phyloP scores from a whole-genome alignment of 2,797 vertebrate genomes.

The Ceyx erithaca region DNA sequence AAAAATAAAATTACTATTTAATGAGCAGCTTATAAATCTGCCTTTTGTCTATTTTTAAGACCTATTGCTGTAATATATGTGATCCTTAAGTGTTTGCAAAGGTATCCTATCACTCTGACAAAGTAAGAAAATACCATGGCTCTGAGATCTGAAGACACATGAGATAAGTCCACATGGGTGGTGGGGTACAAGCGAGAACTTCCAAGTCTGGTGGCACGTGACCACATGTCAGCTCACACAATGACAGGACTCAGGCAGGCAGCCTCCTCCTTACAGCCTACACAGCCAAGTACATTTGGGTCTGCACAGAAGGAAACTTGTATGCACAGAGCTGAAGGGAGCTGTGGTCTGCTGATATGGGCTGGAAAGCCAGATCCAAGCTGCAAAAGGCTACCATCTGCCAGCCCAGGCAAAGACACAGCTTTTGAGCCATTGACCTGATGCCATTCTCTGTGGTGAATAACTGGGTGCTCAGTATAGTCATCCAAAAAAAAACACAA shows the following conservation, averaged over 20 bases:
- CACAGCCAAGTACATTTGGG: not conserved
- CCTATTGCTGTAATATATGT: not conserved
- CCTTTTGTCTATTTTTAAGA: constrained; percentile 25
- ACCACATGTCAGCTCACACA: rapidly evolving
- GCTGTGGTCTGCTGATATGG: not conserved
- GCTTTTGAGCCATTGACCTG: not conserved
- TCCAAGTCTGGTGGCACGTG: not conserved
- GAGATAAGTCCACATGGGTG: not conserved
- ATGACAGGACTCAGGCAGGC: not conserved
- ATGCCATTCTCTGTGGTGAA: not conserved
- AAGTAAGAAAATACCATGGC: not conserved
- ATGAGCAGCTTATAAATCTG: constrained; percentile 4
- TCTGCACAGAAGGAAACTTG: not conserved
- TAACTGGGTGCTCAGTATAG: not conserved
- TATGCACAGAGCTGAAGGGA: not conserved
- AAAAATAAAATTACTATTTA: not conserved
- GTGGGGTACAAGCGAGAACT: rapidly evolving
- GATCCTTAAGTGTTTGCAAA: not conserved
- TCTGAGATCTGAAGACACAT: not conserved
- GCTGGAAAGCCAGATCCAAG: not conserved
- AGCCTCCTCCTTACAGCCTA: rapidly evolving
- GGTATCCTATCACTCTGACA: not conserved
- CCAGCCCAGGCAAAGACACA: not conserved
- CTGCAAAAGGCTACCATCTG: not conserved
- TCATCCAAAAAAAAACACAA: not conserved